A percentile compares a stretch with the other conserved stretches of the same genome.
Conservation (phyloP, 2,797 vertebrate species). For the Percopsis omiscomaycus region DNA sequence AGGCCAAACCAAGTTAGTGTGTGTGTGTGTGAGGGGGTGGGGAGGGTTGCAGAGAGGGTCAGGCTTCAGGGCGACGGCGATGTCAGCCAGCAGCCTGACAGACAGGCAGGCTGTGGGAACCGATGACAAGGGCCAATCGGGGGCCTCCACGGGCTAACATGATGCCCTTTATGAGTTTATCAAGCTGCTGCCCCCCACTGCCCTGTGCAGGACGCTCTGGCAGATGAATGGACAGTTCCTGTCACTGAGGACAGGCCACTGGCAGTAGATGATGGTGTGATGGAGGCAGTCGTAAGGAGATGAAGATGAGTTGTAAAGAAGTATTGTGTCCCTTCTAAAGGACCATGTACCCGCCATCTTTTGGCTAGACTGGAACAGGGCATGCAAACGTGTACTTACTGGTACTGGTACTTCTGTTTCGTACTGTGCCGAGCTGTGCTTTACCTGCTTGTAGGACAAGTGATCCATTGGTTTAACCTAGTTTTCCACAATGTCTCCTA, state of each 20-base stretch:
- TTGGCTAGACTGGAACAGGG: too few species aligned
- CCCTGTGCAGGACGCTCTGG: conserved; percentile 63
- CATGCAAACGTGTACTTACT: too few species aligned
- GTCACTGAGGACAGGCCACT: conserved; percentile 48
- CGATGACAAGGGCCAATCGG: conserved; percentile 63
- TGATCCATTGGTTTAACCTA: background rate
- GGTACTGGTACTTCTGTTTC: too few species aligned
- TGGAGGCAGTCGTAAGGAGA: background rate
- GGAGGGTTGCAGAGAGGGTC: background rate
- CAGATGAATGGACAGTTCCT: conserved; percentile 77
- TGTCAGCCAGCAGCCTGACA: conserved; percentile 71
- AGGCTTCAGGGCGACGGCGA: conserved; percentile 40
- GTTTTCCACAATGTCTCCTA: conserved; percentile 7
- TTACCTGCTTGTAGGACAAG: background rate
- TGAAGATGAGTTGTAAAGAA: background rate
- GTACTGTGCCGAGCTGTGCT: too few species aligned
- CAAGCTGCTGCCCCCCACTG: conserved; percentile 65
- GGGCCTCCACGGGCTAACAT: conserved; percentile 57
- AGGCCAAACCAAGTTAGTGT: conserved; percentile 31
- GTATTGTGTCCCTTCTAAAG: too few species aligned
- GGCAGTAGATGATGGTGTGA: conserved; percentile 26
- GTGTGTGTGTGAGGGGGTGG: conserved; percentile 30
- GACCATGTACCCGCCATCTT: too few species aligned
- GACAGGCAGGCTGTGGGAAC: conserved; percentile 72
- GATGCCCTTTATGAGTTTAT: conserved; percentile 76